Evolutionary conservation across 2,113 vertebrate genomes (phyloP), one percentile per base, ranked within the genome.

Genomic region (Gallinago jamesoni): DNA sequence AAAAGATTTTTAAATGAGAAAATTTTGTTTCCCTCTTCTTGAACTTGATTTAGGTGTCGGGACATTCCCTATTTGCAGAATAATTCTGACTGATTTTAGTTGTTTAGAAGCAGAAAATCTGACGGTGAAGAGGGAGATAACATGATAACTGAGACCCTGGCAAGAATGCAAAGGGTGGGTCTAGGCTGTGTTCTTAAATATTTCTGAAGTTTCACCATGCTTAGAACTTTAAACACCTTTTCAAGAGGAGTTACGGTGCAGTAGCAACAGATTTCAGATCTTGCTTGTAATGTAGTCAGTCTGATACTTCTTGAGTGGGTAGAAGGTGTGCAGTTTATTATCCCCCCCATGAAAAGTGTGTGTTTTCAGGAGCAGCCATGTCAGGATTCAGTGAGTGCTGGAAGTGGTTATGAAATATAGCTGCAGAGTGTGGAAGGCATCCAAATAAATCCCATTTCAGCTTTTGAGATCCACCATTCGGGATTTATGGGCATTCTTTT

Each of bases 331-430:
- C 50, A 31, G 73, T 87, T 94, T 91, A 79, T 92, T 94, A 80
- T 84, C 31, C 59, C 66, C 84, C 30, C 27, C 13, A 43, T 62
- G 35, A 63, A 87, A 90, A 90, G 56, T 39, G 63, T 88, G 72
- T 83, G 59, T 79, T 84, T 93, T 90, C 84, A 84, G 68, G 84
- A 96, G 70, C 88, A 93, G 73, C 86, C 53, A 7, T 77, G 76
- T 94, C 89, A 90, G 85, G 89, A 93, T 90, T 63, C 45, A 94
- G 92, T 69, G 89, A 94, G 78, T 22, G 9, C 76, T 89, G 63
- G 73, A 94, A 95, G 74, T 81, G 91, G 93, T 94, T 96, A 92
- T 97, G 95, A 97, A 97, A 93, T 95, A 78, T 21, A 89, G 59
- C 88, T 91, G 94, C 93, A 94, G 80, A 78, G 60, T 85, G 88